Percentiles rank a stretch among this genome's conserved stretches.
These are phyloP conservation scores for Geophilus truncorum DNA, from an alignment of 2,888 invertebrate species.

Conservation along the genomic window DNA sequence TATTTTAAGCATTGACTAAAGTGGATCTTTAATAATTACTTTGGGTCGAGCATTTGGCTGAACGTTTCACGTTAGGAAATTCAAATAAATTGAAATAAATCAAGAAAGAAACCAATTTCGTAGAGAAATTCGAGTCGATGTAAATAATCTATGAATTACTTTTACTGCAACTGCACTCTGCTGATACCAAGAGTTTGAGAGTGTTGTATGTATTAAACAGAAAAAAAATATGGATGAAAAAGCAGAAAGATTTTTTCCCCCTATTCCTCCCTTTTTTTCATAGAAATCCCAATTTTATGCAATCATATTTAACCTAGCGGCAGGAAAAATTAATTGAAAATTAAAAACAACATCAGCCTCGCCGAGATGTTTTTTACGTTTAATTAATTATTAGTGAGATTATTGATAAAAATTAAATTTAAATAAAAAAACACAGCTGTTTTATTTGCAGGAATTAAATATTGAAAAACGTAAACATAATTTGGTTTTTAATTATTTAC, in stretches of 20 bases:
- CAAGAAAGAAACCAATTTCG: neutral
- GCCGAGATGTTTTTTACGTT: neutral
- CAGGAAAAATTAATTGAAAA: neutral
- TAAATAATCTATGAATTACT: constrained; percentile 1
- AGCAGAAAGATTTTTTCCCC: no score
- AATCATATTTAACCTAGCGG: neutral
- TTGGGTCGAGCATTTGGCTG: neutral
- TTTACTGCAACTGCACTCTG: neutral
- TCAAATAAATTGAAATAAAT: neutral
- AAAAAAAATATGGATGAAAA: neutral
- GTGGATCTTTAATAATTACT: no score
- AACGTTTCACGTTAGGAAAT: neutral
- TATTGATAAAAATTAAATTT: neutral
- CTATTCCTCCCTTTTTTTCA: neutral
- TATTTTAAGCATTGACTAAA: no score
- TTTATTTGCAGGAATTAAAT: neutral
- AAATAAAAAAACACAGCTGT: no score
- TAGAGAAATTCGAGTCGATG: neutral
- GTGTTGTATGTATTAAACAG: neutral
- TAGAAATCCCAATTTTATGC: neutral
- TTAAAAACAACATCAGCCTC: neutral
- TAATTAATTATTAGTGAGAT: neutral
- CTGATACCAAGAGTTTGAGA: neutral
- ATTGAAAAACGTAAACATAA: neutral
- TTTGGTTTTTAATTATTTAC: no score